Base-by-base conservation (phyloP, 2,113 vertebrate genomes). In the Syngnathus scovelli region DNA sequence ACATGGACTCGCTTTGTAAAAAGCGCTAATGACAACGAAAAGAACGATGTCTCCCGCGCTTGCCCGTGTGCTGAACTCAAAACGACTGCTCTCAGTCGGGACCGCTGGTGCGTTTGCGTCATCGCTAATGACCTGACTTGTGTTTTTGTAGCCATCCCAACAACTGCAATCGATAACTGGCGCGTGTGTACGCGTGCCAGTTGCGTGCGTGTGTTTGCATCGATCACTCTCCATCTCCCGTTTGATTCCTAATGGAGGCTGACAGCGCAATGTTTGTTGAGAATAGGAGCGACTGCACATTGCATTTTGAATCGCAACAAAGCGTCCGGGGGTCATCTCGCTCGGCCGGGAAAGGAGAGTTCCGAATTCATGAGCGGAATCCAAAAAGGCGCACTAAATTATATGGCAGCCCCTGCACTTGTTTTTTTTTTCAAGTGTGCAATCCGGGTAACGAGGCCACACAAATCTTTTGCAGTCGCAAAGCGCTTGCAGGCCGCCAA, bases 371-470 rank as follows among this genome's bases (percentile, higher is more conserved):
- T 13, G 5, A 46, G 44, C 44, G 15, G 44, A 13, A 46, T 46
- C 12, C 15, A 46, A 46, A 78, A 78, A 78, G 81, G 84, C 71
- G 75, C 64, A 11, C 5, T 84, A 76, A 82, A 82, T 85, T 78
- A 77, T 60, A 73, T 79, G 69, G 51, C 67, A 69, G 78, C 64
- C 61, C 19, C 15, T 46, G 8, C 1, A 33, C 49, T 61, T 18
- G 39, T 55, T 39, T 5, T 55, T 18, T 18, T 7, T 41, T 16
- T 44, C n/a, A 18, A 1, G 10, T 36, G 36, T 62, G 67, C 61
- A 75, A 66, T 77, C 54, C 61, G 38, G 36, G 44, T 70, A 71
- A 79, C 67, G 72, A 64, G 59, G 16, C 13, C 3, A 19, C 56
- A 33, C 27, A 33, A 33, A 33, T 33, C 36, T 6, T 19, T 7